Evolutionary conservation across 2,888 invertebrate species (phyloP), one percentile per base, ranked within the genome.

Genomic region (Pollenia labialis): DNA sequence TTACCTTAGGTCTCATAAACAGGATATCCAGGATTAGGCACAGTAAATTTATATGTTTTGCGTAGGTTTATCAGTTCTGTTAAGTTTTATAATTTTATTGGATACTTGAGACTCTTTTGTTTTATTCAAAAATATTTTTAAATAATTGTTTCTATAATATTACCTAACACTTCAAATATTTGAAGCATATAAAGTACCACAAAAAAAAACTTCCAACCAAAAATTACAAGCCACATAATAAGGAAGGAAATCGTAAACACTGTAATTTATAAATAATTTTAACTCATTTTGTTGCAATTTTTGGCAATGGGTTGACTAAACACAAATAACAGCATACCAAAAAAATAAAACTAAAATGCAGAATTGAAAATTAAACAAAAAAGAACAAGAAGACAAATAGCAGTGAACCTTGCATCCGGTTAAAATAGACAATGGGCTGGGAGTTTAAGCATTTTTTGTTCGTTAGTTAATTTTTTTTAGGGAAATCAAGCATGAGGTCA

Each of bases 271-370:
- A 80, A 80, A 82, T 50, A 75, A 69, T 75, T 75, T 75, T 46
- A 46, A 54, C 14, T 75, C 23, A 14, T 52, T 48, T 66, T 18
- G 14, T 2, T 64, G 66, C 46, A 48, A 14, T 76, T 11, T 84
- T 84, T 68, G 84, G 84, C 79, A 80, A 85, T 62, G 66, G 74
- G 60, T 85, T 80, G 84, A 85, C 74, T 85, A 76, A 82, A 60
- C 76, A 74, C 54, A 32, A 76, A 52, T 46, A 79, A 62, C 58
- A 79, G 72, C 75, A 81, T 72, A 62, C 40, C 42, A 40, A 90
- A 90, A 91, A 66, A 81, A 48, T 44, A 7, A 32, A 68, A 71
- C 58, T 75, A 88, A 32, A 91, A 90, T 90, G 89, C 89, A 90
- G 87, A 91, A 91, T 89, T 71, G n/a, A 14, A 40, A 77, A 62